Conservation (phyloP, 2,113 vertebrate species). For the Zapus hudsonius region DNA sequence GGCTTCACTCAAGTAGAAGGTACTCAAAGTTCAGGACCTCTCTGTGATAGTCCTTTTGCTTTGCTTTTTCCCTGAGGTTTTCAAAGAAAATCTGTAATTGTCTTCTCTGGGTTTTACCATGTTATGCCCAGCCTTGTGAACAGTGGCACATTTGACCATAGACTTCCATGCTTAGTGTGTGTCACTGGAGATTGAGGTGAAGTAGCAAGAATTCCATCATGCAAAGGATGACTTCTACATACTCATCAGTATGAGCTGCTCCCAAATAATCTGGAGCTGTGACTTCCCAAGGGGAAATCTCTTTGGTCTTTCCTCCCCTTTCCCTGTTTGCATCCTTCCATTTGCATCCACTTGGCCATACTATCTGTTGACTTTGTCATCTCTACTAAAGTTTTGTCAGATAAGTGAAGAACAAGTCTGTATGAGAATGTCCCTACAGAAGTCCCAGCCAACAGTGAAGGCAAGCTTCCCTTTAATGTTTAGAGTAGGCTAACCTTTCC, state of each 20-base stretch:
- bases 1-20: not conserved
- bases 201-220: not conserved
- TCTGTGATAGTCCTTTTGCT: not conserved
- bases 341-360: not conserved
- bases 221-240: not conserved
- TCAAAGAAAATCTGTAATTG: not conserved
- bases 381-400: not conserved
- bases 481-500: not conserved
- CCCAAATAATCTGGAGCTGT: not conserved
- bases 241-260: accelerated
- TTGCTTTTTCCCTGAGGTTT: not conserved
- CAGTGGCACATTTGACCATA: not conserved
- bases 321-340: not conserved
- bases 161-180: not conserved
- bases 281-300: not conserved
- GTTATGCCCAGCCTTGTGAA: not conserved
- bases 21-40: not conserved
- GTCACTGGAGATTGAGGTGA: not conserved
- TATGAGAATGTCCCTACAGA: not conserved
- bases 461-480: not conserved
- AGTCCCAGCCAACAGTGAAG: not conserved
- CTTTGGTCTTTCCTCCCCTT: not conserved
- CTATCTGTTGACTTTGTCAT: not conserved
- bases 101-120: not conserved
- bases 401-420: not conserved